phyloP scores from a whole-genome alignment of 2,797 vertebrate genomes.

The Myiotriccus ornatus region DNA sequence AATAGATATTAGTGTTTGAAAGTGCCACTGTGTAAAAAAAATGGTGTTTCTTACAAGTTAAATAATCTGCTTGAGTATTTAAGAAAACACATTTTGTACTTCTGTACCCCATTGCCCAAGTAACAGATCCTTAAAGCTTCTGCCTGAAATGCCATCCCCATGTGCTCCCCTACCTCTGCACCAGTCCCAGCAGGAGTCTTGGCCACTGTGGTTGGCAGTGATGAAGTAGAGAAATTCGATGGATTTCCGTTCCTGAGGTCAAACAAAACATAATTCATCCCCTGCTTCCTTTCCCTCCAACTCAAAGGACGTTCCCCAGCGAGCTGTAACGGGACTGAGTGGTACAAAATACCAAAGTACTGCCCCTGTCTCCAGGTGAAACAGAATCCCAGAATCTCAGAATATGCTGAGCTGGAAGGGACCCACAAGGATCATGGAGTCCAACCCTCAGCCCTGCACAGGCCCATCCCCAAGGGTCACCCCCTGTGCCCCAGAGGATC shows the following conservation, averaged over 20 bases:
- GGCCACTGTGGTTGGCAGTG: rapidly evolving
- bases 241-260: not conserved
- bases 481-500: not conserved
- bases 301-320: rapidly evolving
- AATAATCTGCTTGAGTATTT: not conserved
- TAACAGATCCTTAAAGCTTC: no score
- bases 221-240: not conserved
- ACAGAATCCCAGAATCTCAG: not conserved
- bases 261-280: not conserved
- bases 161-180: not conserved
- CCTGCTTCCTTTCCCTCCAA: not conserved
- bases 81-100: not conserved
- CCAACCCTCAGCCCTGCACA: not conserved
- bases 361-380: not conserved
- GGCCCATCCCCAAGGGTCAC: not conserved
- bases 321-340: rapidly evolving
- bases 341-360: not conserved
- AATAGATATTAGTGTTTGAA: not conserved
- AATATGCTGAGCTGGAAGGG: not conserved
- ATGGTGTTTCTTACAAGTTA: not conserved
- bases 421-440: not conserved
- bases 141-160: not conserved
- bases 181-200: not conserved
- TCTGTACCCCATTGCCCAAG: not conserved
- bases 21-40: not conserved